Evolutionary conservation across 2,113 vertebrate species (phyloP).

Genomic region (Panthera tigris): DNA sequence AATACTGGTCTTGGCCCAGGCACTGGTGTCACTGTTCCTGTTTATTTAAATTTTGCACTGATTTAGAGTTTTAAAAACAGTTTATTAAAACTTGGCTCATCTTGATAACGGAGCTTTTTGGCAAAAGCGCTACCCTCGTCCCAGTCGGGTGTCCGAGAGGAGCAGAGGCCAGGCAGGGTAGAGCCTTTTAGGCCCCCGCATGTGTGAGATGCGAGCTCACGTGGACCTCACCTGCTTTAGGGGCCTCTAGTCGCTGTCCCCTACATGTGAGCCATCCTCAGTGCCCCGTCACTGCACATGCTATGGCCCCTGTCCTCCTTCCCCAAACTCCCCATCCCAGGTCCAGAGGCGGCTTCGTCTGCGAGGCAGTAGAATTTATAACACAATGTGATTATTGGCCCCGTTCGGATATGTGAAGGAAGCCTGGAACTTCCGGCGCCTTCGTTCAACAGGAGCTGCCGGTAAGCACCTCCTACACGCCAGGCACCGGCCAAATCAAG

Average conservation of each 20-base stretch:
- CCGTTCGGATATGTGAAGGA: neutral
- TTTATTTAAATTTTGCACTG: neutral
- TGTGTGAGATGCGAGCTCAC: neutral
- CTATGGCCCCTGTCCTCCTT: neutral
- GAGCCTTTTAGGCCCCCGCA: fast-evolving
- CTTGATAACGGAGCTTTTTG: neutral
- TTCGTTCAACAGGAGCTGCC: neutral
- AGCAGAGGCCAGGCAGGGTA: fast-evolving
- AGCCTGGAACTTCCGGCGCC: neutral
- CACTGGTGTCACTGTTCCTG: neutral
- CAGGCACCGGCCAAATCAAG: neutral
- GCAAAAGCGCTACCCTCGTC: neutral
- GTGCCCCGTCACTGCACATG: fast-evolving
- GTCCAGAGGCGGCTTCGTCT: neutral
- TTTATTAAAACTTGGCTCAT: neutral
- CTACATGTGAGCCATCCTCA: neutral
- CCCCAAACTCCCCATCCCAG: neutral
- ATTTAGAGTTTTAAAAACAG: neutral
- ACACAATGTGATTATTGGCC: neutral
- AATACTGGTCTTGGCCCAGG: neutral
- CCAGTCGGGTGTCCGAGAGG: neutral
- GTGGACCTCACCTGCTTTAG: too few species aligned
- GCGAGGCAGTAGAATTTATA: neutral
- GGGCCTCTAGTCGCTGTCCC: neutral
- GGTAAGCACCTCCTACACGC: neutral